These are phyloP conservation scores for Sycobia sp. DNA, from an alignment of 1,140 invertebrate species.

Conservation along the genomic window DNA sequence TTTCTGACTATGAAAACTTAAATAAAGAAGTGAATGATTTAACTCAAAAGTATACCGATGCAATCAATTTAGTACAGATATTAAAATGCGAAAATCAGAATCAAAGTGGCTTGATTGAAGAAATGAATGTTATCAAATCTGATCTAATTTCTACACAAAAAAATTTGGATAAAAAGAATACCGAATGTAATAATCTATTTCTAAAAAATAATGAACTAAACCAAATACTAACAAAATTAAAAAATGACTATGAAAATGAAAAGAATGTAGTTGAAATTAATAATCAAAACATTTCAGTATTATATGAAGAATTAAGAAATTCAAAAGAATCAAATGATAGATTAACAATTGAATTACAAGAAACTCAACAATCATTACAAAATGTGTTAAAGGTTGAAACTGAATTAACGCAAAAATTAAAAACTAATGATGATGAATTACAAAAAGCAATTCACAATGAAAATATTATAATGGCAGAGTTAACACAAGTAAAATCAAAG, in stretches of 20 bases:
- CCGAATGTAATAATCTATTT: background rate
- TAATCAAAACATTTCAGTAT: constrained; percentile 15
- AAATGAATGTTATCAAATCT: constrained; percentile 21
- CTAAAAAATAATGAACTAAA: too few species aligned
- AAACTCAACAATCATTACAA: constrained; percentile 37
- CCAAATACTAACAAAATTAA: too few species aligned
- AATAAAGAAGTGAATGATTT: constrained; percentile 27
- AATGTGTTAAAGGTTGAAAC: constrained; percentile 33
- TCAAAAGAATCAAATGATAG: constrained; percentile 33
- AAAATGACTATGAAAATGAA: constrained; percentile 36
- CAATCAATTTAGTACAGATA: constrained; percentile 20
- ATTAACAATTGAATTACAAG: constrained; percentile 37
- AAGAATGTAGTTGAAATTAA: constrained; percentile 35
- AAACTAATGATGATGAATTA: constrained; percentile 40
- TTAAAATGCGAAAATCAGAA: constrained; percentile 37
- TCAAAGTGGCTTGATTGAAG: constrained; percentile 21
- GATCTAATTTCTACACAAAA: constrained; percentile 28
- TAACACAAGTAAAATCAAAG: constrained; percentile 36
- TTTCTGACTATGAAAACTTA: constrained; percentile 8
- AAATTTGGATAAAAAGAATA: constrained; percentile 18
- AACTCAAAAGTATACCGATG: constrained; percentile 29
- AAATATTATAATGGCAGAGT: constrained; percentile 34
- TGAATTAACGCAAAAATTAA: constrained; percentile 40
- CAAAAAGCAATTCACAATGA: constrained; percentile 45
- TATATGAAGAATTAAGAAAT: constrained; percentile 33